These are phyloP conservation scores for Hipparchia semele DNA, from an alignment of 2,888 invertebrate genomes.

Conservation along the genomic window DNA sequence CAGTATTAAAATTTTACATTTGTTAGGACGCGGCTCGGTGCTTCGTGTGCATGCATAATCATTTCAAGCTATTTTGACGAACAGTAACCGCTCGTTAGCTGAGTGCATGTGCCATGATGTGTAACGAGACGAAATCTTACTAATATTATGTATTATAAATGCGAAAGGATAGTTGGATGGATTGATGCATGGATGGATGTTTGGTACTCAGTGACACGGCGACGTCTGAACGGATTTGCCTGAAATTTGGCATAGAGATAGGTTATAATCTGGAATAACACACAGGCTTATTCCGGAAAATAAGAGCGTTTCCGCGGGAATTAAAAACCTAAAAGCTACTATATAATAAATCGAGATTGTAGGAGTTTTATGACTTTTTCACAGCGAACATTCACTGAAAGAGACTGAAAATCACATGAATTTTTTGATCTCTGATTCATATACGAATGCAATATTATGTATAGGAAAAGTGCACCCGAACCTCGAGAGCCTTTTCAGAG, in stretches of 20 bases:
- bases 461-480: too few species aligned
- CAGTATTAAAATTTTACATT: slow-evolving; percentile 32
- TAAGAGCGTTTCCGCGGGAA: too few species aligned
- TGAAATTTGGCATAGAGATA: too few species aligned
- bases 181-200: too few species aligned
- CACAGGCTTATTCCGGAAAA: too few species aligned
- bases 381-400: neutral
- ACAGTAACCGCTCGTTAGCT: slow-evolving; percentile 26
- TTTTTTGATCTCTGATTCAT: neutral
- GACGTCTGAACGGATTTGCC: too few species aligned
- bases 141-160: neutral
- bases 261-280: too few species aligned
- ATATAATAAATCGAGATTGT: neutral
- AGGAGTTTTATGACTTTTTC: neutral
- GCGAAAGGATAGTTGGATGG: too few species aligned
- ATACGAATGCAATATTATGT: too few species aligned
- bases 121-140: neutral
- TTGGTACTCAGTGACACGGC: too few species aligned
- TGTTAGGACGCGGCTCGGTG: slow-evolving; percentile 8
- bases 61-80: slow-evolving; percentile 28
- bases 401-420: neutral
- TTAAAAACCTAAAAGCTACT: too few species aligned
- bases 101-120: slow-evolving; percentile 24
- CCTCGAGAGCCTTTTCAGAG: too few species aligned
- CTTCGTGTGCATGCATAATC: slow-evolving; percentile 37